Base-by-base conservation (phyloP, 2,888 invertebrate species). In the Didymodactylos carnosus region DNA sequence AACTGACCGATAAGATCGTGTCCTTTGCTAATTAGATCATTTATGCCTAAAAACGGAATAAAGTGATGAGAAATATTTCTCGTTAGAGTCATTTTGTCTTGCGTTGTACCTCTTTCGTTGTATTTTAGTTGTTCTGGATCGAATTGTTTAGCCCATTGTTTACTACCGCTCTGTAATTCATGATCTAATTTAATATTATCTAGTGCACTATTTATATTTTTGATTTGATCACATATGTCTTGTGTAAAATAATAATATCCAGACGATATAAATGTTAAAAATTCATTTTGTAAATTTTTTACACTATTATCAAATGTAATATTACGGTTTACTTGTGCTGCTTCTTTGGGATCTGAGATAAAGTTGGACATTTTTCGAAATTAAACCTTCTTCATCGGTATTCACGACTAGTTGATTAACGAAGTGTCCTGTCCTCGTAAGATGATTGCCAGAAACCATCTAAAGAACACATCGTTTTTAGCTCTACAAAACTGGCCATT, bases 121-220 rank as follows among this genome's bases (percentile, higher is more conserved):
- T 75, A 72, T n/a, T 40, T 35, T 16, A 77, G 43, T 70, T 77
- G 76, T 69, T 75, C 62, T 16, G 76, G 74, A 73, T 78, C 76
- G 69, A 78, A 78, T 70, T 77, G 77, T 41, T 77, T 75, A 39
- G 77, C 77, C 80, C 80, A 80, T 39, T 78, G 78, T 39, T 76
- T 76, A 3, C 80, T 80, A 8, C 80, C 78, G 8, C 77, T 75
- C 72, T 80, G 76, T 35, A 82, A 77, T 49, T 78, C 78, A 27
- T 78, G 77, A 77, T 82, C 82, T 71, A 82, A 77, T 49, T 78
- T 78, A 49, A 82, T 77, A 75, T 82, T 80, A 70, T 80, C 79
- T 39, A 81, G 75, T 13, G 80, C 81, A 77, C 80, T 80, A 43
- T 78, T 77, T 69, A 82, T 78, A 14, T 77, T 76, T 25, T 78